These are phyloP conservation scores for Pseudomyrmex pallidus DNA, from an alignment of 1,140 invertebrate species.

Conservation along the genomic window DNA sequence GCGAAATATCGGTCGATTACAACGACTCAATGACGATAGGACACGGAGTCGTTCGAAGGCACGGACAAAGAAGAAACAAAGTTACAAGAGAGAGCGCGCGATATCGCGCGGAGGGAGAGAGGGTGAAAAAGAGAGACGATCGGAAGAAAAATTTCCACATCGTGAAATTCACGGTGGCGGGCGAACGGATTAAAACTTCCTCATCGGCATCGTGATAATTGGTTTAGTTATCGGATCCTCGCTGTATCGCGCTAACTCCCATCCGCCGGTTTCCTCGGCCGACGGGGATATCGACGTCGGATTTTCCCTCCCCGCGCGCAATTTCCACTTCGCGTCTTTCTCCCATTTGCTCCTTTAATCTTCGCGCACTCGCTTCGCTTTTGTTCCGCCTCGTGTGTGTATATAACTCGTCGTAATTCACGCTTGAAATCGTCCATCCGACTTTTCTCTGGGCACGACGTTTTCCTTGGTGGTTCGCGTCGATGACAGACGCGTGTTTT, in stretches of 20 bases:
- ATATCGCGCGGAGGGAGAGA: not conserved
- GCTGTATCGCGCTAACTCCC: constrained; percentile 73
- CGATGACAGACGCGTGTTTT: constrained; percentile 24
- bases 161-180: constrained; percentile 40
- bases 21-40: constrained; percentile 34
- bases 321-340: constrained; percentile 69
- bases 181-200: constrained; percentile 79
- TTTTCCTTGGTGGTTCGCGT: constrained; percentile 12
- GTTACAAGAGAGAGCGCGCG: constrained; percentile 25
- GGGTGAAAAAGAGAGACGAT: not conserved
- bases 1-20: constrained; percentile 8
- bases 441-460: not conserved
- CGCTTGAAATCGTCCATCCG: constrained; percentile 30
- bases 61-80: not conserved
- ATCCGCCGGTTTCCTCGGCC: constrained; percentile 17
- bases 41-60: constrained; percentile 15
- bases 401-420: constrained; percentile 23
- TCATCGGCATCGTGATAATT: constrained; percentile 77
- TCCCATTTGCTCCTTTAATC: constrained; percentile 39
- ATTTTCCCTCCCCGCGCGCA: constrained; percentile 58
- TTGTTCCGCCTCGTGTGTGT: not conserved
- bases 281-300: constrained; percentile 63
- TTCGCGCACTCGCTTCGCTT: constrained; percentile 10
- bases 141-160: constrained; percentile 71
- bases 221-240: constrained; percentile 81